Evolutionary conservation across 2,888 invertebrate species (phyloP).

Genomic region (Ganaspis brasiliensis): DNA sequence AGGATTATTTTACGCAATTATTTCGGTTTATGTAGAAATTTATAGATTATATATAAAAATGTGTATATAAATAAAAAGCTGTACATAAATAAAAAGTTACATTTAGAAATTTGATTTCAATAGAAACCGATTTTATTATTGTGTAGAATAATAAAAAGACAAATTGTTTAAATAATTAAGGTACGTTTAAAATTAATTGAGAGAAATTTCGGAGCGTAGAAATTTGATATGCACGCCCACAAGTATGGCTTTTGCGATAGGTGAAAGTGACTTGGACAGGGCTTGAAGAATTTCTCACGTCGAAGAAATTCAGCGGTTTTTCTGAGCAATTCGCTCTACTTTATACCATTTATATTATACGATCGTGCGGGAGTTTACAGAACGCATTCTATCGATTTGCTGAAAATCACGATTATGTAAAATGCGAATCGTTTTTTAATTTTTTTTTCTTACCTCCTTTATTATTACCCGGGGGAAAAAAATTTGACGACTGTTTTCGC

Average conservation of each 20-base stretch:
- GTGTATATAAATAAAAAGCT: too few relatives aligned
- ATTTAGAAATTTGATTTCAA: too few relatives aligned
- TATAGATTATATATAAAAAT: too few relatives aligned
- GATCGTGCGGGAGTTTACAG: slow-evolving; percentile 50
- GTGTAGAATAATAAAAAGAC: neutral
- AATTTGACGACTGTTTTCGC: neutral
- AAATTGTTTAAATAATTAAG: neutral
- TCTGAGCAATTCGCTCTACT: slow-evolving; percentile 16
- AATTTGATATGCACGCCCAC: slow-evolving; percentile 31
- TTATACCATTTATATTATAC: slow-evolving; percentile 29
- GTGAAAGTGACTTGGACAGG: slow-evolving; percentile 30
- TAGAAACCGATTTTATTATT: neutral
- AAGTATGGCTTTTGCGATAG: slow-evolving; percentile 29
- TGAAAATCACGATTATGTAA: slow-evolving; percentile 51
- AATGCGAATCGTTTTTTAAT: slow-evolving; percentile 44
- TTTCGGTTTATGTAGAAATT: too few relatives aligned
- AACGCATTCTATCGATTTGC: slow-evolving; percentile 56
- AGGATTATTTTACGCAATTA: too few relatives aligned
- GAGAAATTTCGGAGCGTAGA: slow-evolving; percentile 13
- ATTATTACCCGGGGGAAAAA: neutral
- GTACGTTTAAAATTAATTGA: neutral
- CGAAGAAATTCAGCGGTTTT: slow-evolving; percentile 23
- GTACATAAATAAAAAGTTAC: too few relatives aligned
- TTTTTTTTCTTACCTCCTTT: neutral
- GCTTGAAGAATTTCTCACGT: slow-evolving; percentile 35